A percentile compares a stretch with the other conserved stretches of the same genome.
Conservation (phyloP, 2,797 vertebrate species). For the Rhynchonycteris naso region DNA sequence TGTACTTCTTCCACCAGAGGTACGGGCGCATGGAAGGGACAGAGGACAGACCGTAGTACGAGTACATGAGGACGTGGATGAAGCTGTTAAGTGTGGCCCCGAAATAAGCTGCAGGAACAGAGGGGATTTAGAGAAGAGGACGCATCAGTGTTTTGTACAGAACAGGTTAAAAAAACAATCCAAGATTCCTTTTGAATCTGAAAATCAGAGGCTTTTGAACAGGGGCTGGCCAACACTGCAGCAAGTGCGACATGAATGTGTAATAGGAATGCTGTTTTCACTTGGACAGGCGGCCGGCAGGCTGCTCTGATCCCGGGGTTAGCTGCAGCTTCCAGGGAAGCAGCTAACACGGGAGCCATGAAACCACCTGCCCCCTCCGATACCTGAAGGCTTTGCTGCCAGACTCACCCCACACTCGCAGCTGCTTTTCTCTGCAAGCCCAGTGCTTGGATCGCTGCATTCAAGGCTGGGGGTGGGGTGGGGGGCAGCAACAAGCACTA, state of each 20-base stretch:
- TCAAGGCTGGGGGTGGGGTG: not conserved
- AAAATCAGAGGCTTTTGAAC: not conserved
- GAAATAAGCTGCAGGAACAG: conserved; percentile 91
- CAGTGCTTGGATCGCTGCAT: accelerated
- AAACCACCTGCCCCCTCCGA: not conserved
- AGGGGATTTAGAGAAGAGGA: not conserved
- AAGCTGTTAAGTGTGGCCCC: conserved; percentile 97
- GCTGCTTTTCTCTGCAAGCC: not conserved
- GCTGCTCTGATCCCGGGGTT: not conserved
- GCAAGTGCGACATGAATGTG: accelerated
- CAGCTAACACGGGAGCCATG: not conserved
- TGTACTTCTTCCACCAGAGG: conserved; percentile 99
- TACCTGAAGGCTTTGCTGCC: not conserved
- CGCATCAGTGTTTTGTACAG: not conserved
- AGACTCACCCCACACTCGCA: not conserved
- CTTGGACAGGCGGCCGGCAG: not conserved
- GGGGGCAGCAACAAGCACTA: not conserved
- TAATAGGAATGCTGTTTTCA: not conserved
- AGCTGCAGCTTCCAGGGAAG: not conserved
- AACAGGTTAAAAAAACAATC: not conserved
- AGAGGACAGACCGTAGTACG: conserved; percentile 96
- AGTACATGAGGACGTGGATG: conserved; percentile 98
- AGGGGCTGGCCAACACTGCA: not conserved
- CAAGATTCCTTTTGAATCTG: not conserved
- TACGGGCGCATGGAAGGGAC: conserved; percentile 95